Evolutionary conservation across 2,797 vertebrate species (phyloP).

Genomic region (Botia kubotai): DNA sequence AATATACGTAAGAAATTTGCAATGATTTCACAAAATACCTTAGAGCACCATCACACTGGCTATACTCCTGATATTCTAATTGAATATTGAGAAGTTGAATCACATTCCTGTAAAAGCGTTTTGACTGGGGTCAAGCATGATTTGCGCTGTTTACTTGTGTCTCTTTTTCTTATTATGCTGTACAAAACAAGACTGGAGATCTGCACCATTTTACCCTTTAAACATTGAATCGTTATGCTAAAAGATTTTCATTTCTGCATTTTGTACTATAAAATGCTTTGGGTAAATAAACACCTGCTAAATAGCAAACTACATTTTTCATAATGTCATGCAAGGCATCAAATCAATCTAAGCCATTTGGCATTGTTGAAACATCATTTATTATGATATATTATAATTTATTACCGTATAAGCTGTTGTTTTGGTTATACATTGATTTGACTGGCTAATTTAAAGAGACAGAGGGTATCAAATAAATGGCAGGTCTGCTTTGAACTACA

Average conservation of each 20-base stretch:
- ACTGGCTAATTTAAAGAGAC: background rate
- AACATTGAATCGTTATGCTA: background rate
- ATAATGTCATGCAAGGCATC: background rate
- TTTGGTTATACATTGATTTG: background rate
- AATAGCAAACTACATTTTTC: background rate
- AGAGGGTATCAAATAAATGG: background rate
- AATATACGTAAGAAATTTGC: no score
- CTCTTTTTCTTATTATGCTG: background rate
- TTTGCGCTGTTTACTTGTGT: background rate
- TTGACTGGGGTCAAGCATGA: background rate
- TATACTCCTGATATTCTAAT: background rate
- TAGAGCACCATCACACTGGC: background rate
- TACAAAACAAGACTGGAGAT: background rate
- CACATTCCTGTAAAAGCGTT: background rate
- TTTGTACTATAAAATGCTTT: constrained; percentile 4
- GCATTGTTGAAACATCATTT: background rate
- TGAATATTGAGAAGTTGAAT: background rate
- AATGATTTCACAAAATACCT: background rate
- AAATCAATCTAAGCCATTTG: constrained; percentile 8
- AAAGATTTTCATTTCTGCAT: background rate
- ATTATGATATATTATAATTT: background rate
- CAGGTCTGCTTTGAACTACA: background rate
- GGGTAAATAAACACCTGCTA: background rate
- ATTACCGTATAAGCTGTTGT: background rate
- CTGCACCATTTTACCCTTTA: background rate